Evolutionary conservation across 1,140 invertebrate genomes (phyloP), one percentile per base, ranked within the genome.

Genomic region (Brachionus sp.): DNA sequence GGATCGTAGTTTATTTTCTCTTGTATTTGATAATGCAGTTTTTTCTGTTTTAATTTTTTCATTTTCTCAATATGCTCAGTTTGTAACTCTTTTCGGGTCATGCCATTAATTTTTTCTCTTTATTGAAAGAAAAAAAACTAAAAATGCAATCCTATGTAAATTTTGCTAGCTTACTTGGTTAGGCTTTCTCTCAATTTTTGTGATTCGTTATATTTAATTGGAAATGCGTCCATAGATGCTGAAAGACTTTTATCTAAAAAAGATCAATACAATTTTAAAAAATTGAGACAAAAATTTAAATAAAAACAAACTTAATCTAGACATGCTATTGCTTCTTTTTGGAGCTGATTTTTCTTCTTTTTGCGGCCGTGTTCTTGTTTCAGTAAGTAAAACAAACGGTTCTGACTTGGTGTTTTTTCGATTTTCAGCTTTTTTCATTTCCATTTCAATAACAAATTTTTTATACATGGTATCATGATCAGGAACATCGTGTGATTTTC

Each of bases 11-110:
- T 57, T 37, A 80, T 80, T 35, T 80, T 80, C 7, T 66, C 62
- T 80, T 80, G 77, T 35, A 80, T 80, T 44, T 80, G 77, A 39
- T 80, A 50, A 37, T 80, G 77, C 5, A 80, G 25, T 35, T 80
- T 80, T 80, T 80, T 80, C 16, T 80, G 46, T 62, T 66, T 57
- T 12, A 80, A 16, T 66, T 80, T 80, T 80, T 80, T 80, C 6
- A 80, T 64, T 35, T 80, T 80, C n/a, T 80, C 77, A 35, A 80
- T 80, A 16, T 80, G 77, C 25, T 80, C 77, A 13, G 42, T 57
- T 80, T 80, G 77, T 35, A 80, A 25, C 23, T 80, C 77, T 13
- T 80, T 80, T 4, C 77, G 46, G 1, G 35, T 53, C 33, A 80
- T 66, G 5, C 62, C 77, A 25, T 57, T 66, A 10, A 80, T 42